Conservation (phyloP, 2,888 invertebrate species). For the Hirtodrosophila trivittata region DNA sequence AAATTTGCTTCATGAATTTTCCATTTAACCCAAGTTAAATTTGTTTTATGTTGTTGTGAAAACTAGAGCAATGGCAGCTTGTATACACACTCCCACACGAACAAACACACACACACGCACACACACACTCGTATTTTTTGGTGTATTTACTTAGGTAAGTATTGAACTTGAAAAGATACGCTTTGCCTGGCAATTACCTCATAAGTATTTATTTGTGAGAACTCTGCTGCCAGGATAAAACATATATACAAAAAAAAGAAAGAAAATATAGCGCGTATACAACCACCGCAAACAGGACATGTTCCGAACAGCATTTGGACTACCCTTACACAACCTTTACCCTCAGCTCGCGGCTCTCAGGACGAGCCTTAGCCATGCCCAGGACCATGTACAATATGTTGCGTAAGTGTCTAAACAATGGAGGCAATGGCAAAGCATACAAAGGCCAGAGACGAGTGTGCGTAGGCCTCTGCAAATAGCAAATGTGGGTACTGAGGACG, state of each 20-base stretch:
- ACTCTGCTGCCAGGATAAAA: conserved; percentile 21
- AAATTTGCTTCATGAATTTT: conserved; percentile 6
- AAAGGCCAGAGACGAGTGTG: conserved; percentile 27
- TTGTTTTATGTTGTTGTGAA: conserved; percentile 10
- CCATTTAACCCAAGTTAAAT: conserved; percentile 12
- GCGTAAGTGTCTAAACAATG: conserved; percentile 73
- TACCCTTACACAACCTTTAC: conserved; percentile 35
- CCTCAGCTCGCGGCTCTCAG: conserved; percentile 21
- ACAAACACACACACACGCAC: not conserved
- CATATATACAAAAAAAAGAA: conserved; percentile 12
- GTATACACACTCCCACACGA: conserved; percentile 14
- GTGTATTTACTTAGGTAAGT: conserved; percentile 55
- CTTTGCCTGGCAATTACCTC: conserved; percentile 53
- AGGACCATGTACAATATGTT: conserved; percentile 59
- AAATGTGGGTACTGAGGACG: conserved; percentile 10
- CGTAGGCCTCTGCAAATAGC: conserved; percentile 50
- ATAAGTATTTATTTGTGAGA: conserved; percentile 48
- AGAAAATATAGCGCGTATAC: conserved; percentile 5
- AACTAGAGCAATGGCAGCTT: conserved; percentile 31
- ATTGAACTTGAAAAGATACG: conserved; percentile 56
- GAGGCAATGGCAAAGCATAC: conserved; percentile 50
- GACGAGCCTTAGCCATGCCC: conserved; percentile 40
- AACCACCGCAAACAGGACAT: conserved; percentile 27
- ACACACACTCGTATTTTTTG: conserved; percentile 14
- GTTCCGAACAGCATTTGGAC: conserved; percentile 24